A percentile compares a stretch with the other conserved stretches of the same genome.
phyloP scores from a whole-genome alignment of 2,797 vertebrate species.

The Thunnus albacares region DNA sequence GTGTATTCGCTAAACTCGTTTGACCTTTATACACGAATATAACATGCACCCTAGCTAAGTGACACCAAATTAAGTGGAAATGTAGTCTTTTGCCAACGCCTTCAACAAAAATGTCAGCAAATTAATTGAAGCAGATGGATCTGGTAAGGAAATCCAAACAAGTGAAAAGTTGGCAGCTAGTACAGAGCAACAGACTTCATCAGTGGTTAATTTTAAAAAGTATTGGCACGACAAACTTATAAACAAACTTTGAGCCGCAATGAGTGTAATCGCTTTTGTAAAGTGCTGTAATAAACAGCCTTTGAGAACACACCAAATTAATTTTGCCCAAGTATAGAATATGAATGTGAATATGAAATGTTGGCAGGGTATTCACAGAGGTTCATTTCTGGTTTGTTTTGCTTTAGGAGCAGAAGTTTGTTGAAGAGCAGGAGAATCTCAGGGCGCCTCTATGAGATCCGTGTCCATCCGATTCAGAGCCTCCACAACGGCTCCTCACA shows the following conservation, averaged over 20 bases:
- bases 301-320: not conserved
- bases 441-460: slow-evolving; percentile 91
- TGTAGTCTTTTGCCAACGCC: not conserved
- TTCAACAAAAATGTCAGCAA: not conserved
- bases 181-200: not conserved
- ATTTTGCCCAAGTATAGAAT: not conserved
- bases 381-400: slow-evolving; percentile 34
- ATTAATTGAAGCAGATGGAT: not conserved
- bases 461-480: slow-evolving; percentile 87
- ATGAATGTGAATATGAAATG: not conserved
- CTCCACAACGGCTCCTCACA: slow-evolving; percentile 75
- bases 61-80: not conserved
- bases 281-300: not conserved
- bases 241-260: not conserved
- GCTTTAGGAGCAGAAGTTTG: slow-evolving; percentile 92
- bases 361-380: not conserved
- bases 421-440: slow-evolving; percentile 94
- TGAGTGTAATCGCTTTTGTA: not conserved
- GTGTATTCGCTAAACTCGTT: slow-evolving; percentile 9
- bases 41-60: not conserved
- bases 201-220: not conserved
- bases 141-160: not conserved
- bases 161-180: not conserved
- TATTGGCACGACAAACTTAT: not conserved
- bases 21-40: not conserved